These are phyloP conservation scores for Kuschelorhynchus macadamiae DNA, from an alignment of 2,888 invertebrate genomes.

Conservation along the genomic window DNA sequence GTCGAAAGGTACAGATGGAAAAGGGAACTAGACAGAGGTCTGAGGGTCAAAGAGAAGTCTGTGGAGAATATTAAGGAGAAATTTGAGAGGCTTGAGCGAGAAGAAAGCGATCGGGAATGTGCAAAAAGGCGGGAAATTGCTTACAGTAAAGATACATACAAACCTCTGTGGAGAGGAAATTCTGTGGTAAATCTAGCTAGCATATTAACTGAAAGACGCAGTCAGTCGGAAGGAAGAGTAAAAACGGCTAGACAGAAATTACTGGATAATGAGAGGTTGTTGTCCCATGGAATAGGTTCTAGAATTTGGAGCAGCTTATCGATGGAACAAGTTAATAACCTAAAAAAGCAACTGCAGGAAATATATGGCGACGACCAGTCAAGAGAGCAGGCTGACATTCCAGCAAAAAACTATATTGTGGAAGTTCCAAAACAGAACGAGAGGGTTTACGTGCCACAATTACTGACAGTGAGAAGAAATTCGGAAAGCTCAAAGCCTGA, in stretches of 20 bases:
- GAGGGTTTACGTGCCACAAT: constrained; percentile 51
- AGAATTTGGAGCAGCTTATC: constrained; percentile 88
- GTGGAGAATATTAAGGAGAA: constrained; percentile 88
- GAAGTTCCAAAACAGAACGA: constrained; percentile 70
- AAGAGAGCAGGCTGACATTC: not conserved
- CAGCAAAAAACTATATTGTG: constrained; percentile 73
- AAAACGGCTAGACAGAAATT: constrained; percentile 54
- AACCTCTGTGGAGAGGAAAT: constrained; percentile 86
- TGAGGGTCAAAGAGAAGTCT: constrained; percentile 87
- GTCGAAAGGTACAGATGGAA: constrained; percentile 84
- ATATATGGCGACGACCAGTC: constrained; percentile 76
- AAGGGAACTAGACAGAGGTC: constrained; percentile 80
- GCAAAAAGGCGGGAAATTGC: constrained; percentile 67
- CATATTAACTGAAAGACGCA: constrained; percentile 76
- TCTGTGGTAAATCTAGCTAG: constrained; percentile 86
- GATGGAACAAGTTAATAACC: constrained; percentile 84
- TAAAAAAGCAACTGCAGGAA: constrained; percentile 85
- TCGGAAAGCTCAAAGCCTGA: constrained; percentile 67
- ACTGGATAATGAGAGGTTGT: constrained; percentile 59
- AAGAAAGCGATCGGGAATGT: constrained; percentile 70
- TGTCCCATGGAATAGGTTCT: constrained; percentile 78
- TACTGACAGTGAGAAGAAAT: constrained; percentile 69
- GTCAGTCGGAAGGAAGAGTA: constrained; percentile 67
- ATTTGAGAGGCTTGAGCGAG: constrained; percentile 77
- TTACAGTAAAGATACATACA: constrained; percentile 78